Evolutionary conservation across 2,797 vertebrate genomes (phyloP).

Genomic region (Acanthornis magna): DNA sequence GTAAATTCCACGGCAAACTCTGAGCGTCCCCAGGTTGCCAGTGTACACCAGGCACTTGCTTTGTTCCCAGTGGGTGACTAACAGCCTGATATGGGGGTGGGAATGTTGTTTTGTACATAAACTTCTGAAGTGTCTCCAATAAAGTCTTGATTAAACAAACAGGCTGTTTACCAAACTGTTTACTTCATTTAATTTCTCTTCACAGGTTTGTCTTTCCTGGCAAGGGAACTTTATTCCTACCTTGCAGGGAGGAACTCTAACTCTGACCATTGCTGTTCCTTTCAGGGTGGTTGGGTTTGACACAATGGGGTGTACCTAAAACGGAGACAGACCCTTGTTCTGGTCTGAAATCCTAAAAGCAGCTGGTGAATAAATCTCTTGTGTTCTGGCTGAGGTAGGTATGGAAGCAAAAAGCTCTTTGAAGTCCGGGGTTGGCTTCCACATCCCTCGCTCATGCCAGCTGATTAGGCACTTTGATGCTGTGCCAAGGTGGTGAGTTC

Average conservation of each 20-base stretch:
- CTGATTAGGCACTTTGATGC: constrained; percentile 25
- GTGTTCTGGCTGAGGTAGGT: not conserved
- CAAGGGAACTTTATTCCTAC: not conserved
- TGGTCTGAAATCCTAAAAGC: not conserved
- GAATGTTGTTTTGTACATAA: constrained; percentile 55
- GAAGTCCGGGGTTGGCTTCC: constrained; percentile 26
- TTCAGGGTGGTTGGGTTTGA: not conserved
- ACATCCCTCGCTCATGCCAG: not conserved
- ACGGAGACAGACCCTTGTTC: not conserved
- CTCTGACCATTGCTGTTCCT: not conserved
- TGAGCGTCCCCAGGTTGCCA: not conserved
- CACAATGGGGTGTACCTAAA: not conserved
- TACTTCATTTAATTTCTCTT: not conserved
- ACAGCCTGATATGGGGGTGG: not conserved
- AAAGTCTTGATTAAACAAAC: constrained; percentile 35
- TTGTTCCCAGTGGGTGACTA: constrained; percentile 3
- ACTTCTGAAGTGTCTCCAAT: constrained; percentile 44
- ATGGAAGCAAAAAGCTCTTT: constrained; percentile 20
- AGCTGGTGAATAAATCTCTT: constrained; percentile 5
- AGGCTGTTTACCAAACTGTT: not conserved
- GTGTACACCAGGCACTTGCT: not conserved
- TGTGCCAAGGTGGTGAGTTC: not conserved
- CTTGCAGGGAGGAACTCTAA: not conserved
- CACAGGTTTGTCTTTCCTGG: not conserved
- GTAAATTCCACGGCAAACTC: not conserved